Evolutionary conservation across 2,797 vertebrate species (phyloP).

Genomic region (Bufotes viridis): DNA sequence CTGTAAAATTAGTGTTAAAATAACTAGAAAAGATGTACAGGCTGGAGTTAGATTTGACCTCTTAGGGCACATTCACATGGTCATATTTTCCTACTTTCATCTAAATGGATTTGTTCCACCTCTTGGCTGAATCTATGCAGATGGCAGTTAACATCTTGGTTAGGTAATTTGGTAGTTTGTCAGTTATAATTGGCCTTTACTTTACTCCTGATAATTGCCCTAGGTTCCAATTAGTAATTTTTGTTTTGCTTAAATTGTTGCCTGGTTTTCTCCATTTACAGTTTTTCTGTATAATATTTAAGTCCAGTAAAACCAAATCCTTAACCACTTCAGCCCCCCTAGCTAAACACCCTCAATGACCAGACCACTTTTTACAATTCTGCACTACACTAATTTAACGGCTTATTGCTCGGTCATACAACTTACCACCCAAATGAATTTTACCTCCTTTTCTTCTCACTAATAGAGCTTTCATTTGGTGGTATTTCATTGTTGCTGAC

Average conservation of each 20-base stretch:
- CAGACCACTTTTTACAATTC: too few species aligned
- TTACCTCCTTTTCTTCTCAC: too few species aligned
- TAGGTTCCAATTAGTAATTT: not conserved
- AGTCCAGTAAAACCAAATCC: not conserved
- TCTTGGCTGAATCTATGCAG: not conserved
- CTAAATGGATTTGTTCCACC: not conserved
- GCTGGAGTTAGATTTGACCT: not conserved
- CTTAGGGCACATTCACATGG: not conserved
- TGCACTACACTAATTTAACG: too few species aligned
- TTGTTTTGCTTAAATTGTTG: not conserved
- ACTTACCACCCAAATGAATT: too few species aligned
- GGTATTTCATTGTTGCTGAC: too few species aligned
- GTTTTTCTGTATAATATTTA: not conserved
- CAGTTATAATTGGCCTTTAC: slow-evolving; percentile 3
- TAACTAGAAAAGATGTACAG: too few species aligned
- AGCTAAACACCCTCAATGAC: too few species aligned
- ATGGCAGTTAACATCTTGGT: not conserved
- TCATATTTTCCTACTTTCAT: not conserved
- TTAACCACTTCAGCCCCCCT: too few species aligned
- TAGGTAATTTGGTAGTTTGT: not conserved
- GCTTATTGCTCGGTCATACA: too few species aligned
- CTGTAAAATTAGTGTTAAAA: too few species aligned
- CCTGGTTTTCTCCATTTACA: not conserved
- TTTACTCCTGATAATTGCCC: not conserved
- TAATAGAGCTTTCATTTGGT: too few species aligned